Evolutionary conservation across 2,888 invertebrate genomes (phyloP).

Genomic region (Agriotes lineatus): DNA sequence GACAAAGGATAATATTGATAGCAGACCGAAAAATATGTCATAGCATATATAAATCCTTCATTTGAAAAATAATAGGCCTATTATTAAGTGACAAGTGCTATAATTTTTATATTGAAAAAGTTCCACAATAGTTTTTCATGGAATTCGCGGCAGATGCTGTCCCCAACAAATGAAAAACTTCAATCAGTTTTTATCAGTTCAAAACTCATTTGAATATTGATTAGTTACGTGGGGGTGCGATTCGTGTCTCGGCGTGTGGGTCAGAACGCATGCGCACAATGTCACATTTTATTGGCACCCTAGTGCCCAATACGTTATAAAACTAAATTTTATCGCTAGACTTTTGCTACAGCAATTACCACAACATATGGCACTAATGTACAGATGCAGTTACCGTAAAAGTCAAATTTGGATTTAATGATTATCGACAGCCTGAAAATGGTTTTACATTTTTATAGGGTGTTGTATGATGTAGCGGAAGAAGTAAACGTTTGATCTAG

Average conservation of each 20-base stretch:
- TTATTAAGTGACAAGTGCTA: too few relatives aligned
- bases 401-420: too few relatives aligned
- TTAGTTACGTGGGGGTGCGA: constrained; percentile 34
- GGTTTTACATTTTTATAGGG: too few relatives aligned
- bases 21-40: too few relatives aligned
- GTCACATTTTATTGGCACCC: constrained; percentile 46
- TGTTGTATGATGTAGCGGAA: too few relatives aligned
- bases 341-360: background rate
- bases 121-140: background rate
- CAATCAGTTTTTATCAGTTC: constrained; percentile 31
- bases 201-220: constrained; percentile 51
- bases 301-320: constrained; percentile 16
- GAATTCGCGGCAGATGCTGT: background rate
- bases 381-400: too few relatives aligned
- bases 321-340: constrained; percentile 2
- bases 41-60: too few relatives aligned
- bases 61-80: too few relatives aligned
- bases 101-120: background rate
- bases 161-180: constrained; percentile 20
- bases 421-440: too few relatives aligned
- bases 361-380: too few relatives aligned
- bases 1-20: too few relatives aligned
- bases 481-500: too few relatives aligned
- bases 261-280: constrained; percentile 43
- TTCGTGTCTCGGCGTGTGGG: constrained; percentile 41